A percentile compares a stretch with the other conserved stretches of the same genome.
phyloP scores from a whole-genome alignment of 92 coral and sea anemone species.

The Palythoa grandiflora region DNA sequence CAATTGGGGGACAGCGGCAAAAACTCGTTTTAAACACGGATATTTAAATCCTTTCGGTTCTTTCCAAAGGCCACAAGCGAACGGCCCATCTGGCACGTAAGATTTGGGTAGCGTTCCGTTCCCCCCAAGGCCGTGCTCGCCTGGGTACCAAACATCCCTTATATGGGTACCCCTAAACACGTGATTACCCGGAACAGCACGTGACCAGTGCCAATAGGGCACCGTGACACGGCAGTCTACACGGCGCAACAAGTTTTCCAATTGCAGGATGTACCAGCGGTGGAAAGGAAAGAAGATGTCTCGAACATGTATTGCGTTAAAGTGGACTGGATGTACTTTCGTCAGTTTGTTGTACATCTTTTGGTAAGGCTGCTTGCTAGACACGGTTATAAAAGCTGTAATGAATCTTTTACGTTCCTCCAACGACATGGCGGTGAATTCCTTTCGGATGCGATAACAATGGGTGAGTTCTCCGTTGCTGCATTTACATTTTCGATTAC shows the following conservation, averaged over 20 bases:
- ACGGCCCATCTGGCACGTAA: constrained; percentile 58
- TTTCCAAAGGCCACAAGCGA: constrained; percentile 35
- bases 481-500: constrained; percentile 75
- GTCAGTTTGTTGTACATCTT: constrained; percentile 31
- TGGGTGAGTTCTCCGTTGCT: constrained; percentile 45
- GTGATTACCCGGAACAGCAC: constrained; percentile 3
- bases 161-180: constrained; percentile 32
- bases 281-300: constrained; percentile 25
- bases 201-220: constrained; percentile 66
- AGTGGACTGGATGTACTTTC: constrained; percentile 6
- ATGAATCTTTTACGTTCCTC: constrained; percentile 51
- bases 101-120: constrained; percentile 43
- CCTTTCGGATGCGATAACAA: constrained; percentile 57
- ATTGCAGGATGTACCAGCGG: constrained; percentile 57
- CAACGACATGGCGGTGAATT: constrained; percentile 57
- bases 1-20: neutral
- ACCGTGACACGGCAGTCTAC: constrained; percentile 55
- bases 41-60: constrained; percentile 7
- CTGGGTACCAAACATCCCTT: constrained; percentile 53
- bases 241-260: constrained; percentile 55
- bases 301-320: neutral
- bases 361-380: constrained; percentile 23
- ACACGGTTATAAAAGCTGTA: constrained; percentile 44
- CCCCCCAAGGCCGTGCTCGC: constrained; percentile 65
- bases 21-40: constrained; percentile 33